A percentile compares a stretch with the other conserved stretches of the same genome.
Evolutionary conservation across 1,140 invertebrate genomes (phyloP).

Genomic region (Drosophila kikkawai): DNA sequence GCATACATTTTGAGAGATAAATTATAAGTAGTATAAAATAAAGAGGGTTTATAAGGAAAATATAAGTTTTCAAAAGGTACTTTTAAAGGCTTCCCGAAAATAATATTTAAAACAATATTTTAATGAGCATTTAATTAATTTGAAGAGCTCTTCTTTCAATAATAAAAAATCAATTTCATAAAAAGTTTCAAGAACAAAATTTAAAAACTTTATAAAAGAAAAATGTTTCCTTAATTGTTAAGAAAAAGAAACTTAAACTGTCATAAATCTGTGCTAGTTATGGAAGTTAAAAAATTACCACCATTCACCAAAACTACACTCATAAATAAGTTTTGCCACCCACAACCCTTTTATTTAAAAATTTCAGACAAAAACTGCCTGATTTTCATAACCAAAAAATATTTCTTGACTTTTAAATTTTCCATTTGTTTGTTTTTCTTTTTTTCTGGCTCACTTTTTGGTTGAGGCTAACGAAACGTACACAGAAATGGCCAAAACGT

Average conservation of each 20-base stretch:
- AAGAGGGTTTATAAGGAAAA: too few relatives aligned
- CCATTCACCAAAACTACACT: conserved; percentile 4
- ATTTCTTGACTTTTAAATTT: conserved; percentile 29
- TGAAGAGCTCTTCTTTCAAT: neutral
- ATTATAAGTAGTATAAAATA: too few relatives aligned
- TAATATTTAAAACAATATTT: too few relatives aligned
- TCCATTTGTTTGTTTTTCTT: conserved; percentile 22
- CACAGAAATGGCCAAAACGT: conserved; percentile 61
- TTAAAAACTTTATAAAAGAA: neutral
- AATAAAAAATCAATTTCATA: neutral
- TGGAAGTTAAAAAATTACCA: conserved; percentile 14
- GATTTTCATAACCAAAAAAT: conserved; percentile 27
- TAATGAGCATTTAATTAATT: neutral
- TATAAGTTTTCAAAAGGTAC: too few relatives aligned
- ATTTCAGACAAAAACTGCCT: neutral
- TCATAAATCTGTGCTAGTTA: conserved; percentile 14
- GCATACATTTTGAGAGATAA: too few relatives aligned
- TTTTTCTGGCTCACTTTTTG: neutral
- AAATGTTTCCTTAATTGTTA: neutral
- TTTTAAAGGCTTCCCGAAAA: too few relatives aligned
- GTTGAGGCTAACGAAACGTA: conserved; percentile 44
- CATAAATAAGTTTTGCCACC: conserved; percentile 14
- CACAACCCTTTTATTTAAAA: conserved; percentile 11
- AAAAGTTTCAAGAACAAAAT: neutral
- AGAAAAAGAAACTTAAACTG: neutral